Conservation (phyloP, 30 jellyfish, hydroid and myxozoan species). For the Chironex yamaguchii region DNA sequence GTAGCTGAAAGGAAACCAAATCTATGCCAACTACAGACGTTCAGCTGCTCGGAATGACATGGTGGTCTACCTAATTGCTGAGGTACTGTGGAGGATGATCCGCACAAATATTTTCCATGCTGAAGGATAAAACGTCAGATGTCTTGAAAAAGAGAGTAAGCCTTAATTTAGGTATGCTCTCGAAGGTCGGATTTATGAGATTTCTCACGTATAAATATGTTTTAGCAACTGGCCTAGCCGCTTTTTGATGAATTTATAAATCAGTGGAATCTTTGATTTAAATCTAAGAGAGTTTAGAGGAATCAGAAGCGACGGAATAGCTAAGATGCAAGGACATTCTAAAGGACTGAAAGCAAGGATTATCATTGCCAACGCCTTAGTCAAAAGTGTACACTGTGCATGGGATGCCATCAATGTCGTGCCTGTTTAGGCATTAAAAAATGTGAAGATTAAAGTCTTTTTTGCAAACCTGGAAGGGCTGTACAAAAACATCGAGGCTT, state of each 20-base stretch:
- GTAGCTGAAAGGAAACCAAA: too few species aligned
- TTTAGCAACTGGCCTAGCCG: not conserved
- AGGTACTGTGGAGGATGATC: too few species aligned
- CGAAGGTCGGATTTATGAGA: not conserved
- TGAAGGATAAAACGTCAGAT: too few species aligned
- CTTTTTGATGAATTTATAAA: not conserved
- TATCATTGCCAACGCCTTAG: not conserved
- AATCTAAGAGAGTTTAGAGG: not conserved
- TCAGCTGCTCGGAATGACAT: too few species aligned
- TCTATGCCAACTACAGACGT: too few species aligned
- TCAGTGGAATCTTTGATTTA: not conserved
- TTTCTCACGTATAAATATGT: not conserved
- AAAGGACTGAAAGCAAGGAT: not conserved
- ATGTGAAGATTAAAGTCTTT: constrained; percentile 18
- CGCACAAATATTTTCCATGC: too few species aligned
- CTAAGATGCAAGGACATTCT: constrained; percentile 8
- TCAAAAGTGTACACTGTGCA: constrained; percentile 38
- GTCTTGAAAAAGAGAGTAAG: not conserved
- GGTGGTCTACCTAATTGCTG: too few species aligned
- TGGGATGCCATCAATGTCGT: constrained; percentile 35
- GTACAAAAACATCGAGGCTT: constrained; percentile 7
- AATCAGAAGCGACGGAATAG: constrained; percentile 17
- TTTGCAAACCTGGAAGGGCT: constrained; percentile 14
- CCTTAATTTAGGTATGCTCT: not conserved
- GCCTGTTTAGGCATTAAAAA: constrained; percentile 25